Evolutionary conservation across 1,140 invertebrate species (phyloP), one percentile per base, ranked within the genome.

Genomic region (Drosophila bifasciata): DNA sequence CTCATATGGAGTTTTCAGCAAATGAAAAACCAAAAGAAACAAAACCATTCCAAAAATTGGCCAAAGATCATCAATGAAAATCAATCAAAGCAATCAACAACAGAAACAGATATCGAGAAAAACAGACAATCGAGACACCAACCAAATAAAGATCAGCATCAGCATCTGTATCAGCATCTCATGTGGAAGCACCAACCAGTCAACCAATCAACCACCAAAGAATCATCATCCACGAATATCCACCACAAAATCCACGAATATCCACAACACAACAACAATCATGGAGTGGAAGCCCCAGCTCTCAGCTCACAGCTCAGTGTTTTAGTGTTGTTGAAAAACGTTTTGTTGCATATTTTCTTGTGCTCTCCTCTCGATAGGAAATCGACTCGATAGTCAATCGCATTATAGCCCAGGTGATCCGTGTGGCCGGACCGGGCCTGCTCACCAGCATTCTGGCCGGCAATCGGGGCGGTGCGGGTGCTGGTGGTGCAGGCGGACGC

Each of bases 311-410:
- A 25, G 11, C 32, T 36, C 32, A 36, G 32, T 36, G 11, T 36
- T 13, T 3, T 11, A 36, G 32, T 36, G 32, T 7, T 36, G 32
- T 36, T 36, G 32, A 13, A 11, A 36, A 11, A 36, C 23, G 23
- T 45, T 46, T 17, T 13, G 19, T 46, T 46, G 17, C 50, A 46
- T 51, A 61, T 61, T 66, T 19, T 69, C 23, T 76, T 62, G 52
- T 57, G 64, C 55, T 46, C 48, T 63, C 32, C 48, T 63, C 39
- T 55, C 43, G 68, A n/a, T 95, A 96, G 95, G 94, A 95, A 92
- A 93, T 96, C 92, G 95, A 96, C 93, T 92, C 94, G 91, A 95
- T 95, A 92, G 94, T 96, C 91, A 95, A 95, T 93, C 92, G 93
- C 90, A 93, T 96, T 91, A 94, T 94, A 76, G 92, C 94, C 84